Conservation (phyloP, 2,888 invertebrate species). For the Drosophila picticornis region DNA sequence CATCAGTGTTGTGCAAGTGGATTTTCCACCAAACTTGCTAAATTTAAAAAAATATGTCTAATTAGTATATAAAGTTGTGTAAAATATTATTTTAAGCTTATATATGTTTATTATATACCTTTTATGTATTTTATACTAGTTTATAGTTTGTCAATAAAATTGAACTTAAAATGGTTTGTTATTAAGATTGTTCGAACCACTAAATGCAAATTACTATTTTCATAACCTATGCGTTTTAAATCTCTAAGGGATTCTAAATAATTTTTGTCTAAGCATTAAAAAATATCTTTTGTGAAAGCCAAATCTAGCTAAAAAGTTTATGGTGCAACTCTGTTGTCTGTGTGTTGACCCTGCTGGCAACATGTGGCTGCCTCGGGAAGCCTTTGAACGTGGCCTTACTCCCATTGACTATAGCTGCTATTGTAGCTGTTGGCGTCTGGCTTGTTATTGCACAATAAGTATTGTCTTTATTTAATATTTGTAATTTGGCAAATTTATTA, state of each 20-base stretch:
- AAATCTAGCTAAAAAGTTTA: slow-evolving; percentile 4
- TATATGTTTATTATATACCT: background rate
- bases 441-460: slow-evolving; percentile 69
- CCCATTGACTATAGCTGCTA: slow-evolving; percentile 19
- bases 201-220: background rate
- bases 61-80: background rate
- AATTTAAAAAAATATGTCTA: background rate
- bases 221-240: background rate
- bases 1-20: slow-evolving; percentile 57
- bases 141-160: background rate
- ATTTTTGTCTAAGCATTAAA: background rate
- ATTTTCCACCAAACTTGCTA: background rate
- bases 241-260: background rate
- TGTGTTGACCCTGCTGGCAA: slow-evolving; percentile 54
- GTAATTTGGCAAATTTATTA: slow-evolving; percentile 81
- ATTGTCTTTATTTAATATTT: slow-evolving; percentile 81
- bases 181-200: background rate
- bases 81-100: background rate
- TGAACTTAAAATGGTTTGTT: background rate
- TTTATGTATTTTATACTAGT: background rate
- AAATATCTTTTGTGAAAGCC: slow-evolving; percentile 8
- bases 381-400: slow-evolving; percentile 44
- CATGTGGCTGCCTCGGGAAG: slow-evolving; percentile 54
- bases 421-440: slow-evolving; percentile 55
- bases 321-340: slow-evolving; percentile 27